Conservation (phyloP, 1,140 invertebrate genomes). For the Drosophila suzukii region DNA sequence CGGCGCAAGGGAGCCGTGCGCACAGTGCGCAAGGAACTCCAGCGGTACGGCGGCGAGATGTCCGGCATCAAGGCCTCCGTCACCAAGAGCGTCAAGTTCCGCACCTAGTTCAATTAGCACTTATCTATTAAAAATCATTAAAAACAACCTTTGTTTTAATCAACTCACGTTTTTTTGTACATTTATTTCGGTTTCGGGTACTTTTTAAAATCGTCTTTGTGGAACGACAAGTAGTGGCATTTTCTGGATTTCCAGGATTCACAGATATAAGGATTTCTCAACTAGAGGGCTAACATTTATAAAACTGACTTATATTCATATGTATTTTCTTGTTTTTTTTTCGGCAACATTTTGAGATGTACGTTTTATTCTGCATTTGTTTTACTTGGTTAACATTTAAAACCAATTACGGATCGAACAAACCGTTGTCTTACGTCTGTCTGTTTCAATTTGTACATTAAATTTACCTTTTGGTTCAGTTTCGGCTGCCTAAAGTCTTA, state of each 20-base stretch:
- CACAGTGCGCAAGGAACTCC: constrained; percentile 91
- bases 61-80: constrained; percentile 95
- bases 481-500: background rate
- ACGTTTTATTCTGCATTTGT: background rate
- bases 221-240: background rate
- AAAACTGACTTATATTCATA: background rate
- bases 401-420: constrained; percentile 4
- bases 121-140: constrained; percentile 30
- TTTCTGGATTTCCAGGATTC: background rate
- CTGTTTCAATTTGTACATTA: constrained; percentile 7
- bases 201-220: constrained; percentile 8
- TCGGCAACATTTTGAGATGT: background rate
- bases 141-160: background rate
- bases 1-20: constrained; percentile 95
- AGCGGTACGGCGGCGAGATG: constrained; percentile 94
- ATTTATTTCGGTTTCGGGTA: constrained; percentile 10
- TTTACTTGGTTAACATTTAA: background rate
- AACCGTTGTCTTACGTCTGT: background rate
- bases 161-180: constrained; percentile 18
- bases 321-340: background rate
- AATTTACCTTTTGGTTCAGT: background rate
- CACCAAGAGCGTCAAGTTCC: constrained; percentile 94
- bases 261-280: background rate
- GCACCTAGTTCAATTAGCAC: constrained; percentile 84
- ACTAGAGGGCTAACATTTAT: background rate